Evolutionary conservation across 1,140 invertebrate genomes (phyloP).

Genomic region (Pseudobourletiella spinata): DNA sequence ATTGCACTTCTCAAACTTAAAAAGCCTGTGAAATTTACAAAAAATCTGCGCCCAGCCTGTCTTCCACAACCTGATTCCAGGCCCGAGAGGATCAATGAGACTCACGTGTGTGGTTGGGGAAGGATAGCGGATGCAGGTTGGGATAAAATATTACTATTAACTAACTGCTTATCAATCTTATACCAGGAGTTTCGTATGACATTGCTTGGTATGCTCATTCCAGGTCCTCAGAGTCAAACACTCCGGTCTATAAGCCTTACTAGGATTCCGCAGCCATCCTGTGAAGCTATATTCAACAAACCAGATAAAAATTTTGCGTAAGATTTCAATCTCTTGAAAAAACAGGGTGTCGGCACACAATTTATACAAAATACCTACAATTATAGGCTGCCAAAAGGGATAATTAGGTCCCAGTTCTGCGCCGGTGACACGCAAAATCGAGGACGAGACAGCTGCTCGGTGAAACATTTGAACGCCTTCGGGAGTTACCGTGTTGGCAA

Average conservation of each 20-base stretch:
- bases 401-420: slow-evolving; percentile 28
- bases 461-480: not conserved
- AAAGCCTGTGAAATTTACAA: not conserved
- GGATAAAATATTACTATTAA: too few species aligned
- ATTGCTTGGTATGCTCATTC: too few species aligned
- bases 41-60: slow-evolving; percentile 10
- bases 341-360: too few species aligned
- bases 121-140: not conserved
- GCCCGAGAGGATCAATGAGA: not conserved
- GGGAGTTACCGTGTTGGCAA: not conserved
- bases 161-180: too few species aligned
- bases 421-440: slow-evolving; percentile 15
- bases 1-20: slow-evolving; percentile 16
- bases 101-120: not conserved
- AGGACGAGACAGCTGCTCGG: not conserved
- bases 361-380: too few species aligned
- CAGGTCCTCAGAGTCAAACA: too few species aligned
- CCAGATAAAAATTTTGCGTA: too few species aligned
- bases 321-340: too few species aligned
- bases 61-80: slow-evolving; percentile 1
- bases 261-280: too few species aligned
- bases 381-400: slow-evolving; percentile 21
- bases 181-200: too few species aligned
- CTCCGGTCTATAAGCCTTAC: too few species aligned
- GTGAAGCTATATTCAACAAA: too few species aligned